Conservation (phyloP, 2,888 invertebrate species). For the Sericinus montela region DNA sequence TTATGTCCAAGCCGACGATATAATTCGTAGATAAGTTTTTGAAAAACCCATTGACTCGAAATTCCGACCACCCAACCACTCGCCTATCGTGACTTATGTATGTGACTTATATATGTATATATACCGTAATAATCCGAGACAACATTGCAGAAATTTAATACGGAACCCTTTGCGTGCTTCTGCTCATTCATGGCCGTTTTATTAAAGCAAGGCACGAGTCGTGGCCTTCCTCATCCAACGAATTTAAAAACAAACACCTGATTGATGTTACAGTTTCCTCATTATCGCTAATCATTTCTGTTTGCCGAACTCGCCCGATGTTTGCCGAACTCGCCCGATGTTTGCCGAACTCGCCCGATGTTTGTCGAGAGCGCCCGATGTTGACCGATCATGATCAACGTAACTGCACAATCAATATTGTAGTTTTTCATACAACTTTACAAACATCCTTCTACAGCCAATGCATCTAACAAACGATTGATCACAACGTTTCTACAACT, state of each 20-base stretch:
- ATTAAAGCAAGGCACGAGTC: background rate
- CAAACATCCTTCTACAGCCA: background rate
- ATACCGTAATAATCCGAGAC: too few species aligned
- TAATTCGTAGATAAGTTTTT: too few species aligned
- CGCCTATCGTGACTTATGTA: too few species aligned
- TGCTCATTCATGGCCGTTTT: too few species aligned
- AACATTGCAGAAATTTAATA: too few species aligned
- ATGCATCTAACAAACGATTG: background rate
- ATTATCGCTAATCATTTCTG: conserved; percentile 30
- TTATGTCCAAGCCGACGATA: too few species aligned
- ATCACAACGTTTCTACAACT: background rate
- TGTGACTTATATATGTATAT: too few species aligned
- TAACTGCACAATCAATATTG: conserved; percentile 19
- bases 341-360: conserved; percentile 24
- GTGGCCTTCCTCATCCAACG: background rate
- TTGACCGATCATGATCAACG: conserved; percentile 25
- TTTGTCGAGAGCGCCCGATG: conserved; percentile 24
- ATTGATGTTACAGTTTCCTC: conserved; percentile 30
- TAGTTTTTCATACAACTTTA: conserved; percentile 8
- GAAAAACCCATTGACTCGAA: too few species aligned
- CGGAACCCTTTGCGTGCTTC: too few species aligned
- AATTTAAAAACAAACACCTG: conserved; percentile 13
- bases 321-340: conserved; percentile 24
- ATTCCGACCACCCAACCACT: too few species aligned
- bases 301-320: conserved; percentile 24